A percentile compares a stretch with the other conserved stretches of the same genome.
Conservation (phyloP, 2,113 vertebrate genomes). For the Passer montanus region DNA sequence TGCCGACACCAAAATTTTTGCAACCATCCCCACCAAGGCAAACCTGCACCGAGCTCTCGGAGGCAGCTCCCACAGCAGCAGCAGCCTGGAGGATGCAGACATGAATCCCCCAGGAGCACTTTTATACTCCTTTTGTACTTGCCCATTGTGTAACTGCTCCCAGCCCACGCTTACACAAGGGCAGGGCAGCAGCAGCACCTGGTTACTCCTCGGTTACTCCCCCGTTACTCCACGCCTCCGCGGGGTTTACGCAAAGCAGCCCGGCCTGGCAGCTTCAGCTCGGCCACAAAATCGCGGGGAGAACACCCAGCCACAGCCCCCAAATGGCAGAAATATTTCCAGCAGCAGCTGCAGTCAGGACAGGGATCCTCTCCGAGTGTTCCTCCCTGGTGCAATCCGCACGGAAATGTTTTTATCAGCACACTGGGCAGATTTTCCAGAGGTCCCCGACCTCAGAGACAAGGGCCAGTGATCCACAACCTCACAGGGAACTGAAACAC, state of each 20-base stretch:
- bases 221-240: conserved; percentile 10
- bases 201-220: not conserved
- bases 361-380: not conserved
- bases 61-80: not conserved
- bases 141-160: conserved; percentile 65
- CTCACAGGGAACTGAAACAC: not conserved
- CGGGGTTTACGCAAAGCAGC: not conserved
- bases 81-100: not conserved
- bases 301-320: not conserved
- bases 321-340: not conserved
- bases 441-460: not conserved
- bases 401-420: not conserved
- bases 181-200: conserved; percentile 9
- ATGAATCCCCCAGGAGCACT: not conserved
- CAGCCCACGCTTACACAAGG: conserved; percentile 46
- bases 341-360: not conserved
- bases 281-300: not conserved
- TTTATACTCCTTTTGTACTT: conserved; percentile 36
- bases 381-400: not conserved
- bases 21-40: not conserved
- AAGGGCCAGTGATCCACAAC: not conserved
- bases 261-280: not conserved
- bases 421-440: not conserved
- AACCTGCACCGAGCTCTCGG: not conserved
- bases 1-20: not conserved